These are phyloP conservation scores for Epinotia brunnichana DNA, from an alignment of 2,888 invertebrate genomes.

Conservation along the genomic window DNA sequence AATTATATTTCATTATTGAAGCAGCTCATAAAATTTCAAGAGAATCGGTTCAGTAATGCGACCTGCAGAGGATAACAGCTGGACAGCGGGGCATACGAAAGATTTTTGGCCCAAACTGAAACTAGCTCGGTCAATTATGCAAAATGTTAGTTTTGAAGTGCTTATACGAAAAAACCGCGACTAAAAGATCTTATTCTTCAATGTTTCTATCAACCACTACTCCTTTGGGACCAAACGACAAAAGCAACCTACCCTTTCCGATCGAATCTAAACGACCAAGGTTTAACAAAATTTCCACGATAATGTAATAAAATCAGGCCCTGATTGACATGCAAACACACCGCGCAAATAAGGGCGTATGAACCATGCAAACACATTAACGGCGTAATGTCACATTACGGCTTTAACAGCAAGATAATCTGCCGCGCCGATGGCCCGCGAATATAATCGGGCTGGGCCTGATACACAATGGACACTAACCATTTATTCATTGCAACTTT, in stretches of 20 bases:
- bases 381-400: slow-evolving; percentile 26
- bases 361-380: slow-evolving; percentile 23
- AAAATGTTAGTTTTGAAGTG: too few species aligned
- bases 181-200: too few species aligned
- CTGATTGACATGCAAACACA: slow-evolving; percentile 24
- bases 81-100: too few species aligned
- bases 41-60: too few species aligned
- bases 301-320: background rate
- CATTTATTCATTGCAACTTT: background rate
- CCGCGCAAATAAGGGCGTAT: slow-evolving; percentile 9
- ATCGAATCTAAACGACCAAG: background rate
- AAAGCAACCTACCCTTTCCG: background rate
- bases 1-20: too few species aligned
- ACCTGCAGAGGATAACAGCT: too few species aligned
- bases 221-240: too few species aligned
- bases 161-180: too few species aligned
- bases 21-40: too few species aligned
- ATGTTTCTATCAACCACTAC: too few species aligned
- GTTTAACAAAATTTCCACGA: slow-evolving; percentile 1
- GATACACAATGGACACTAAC: background rate
- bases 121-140: too few species aligned
- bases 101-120: too few species aligned
- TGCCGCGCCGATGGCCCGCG: slow-evolving; percentile 19
- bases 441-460: slow-evolving; percentile 2
- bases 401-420: slow-evolving; percentile 33